Conservation (phyloP, 2,888 invertebrate species). For the Phyllotreta cruciferae region DNA sequence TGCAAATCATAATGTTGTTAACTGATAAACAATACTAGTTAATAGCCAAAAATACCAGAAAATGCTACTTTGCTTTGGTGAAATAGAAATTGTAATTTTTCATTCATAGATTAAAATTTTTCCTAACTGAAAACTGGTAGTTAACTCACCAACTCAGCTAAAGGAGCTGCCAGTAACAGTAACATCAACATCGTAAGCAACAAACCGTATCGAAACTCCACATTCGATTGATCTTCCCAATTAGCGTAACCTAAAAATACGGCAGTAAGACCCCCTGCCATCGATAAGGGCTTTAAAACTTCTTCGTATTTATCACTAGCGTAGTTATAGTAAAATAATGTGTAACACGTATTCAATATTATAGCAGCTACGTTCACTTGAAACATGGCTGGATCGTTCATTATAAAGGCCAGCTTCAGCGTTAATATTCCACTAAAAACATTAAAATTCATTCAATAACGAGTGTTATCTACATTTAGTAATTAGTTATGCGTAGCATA, state of each 20-base stretch:
- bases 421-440: constrained; percentile 74
- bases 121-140: no score
- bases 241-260: constrained; percentile 70
- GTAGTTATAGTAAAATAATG: constrained; percentile 72
- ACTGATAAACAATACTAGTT: no score
- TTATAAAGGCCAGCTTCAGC: constrained; percentile 76
- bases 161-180: constrained; percentile 72
- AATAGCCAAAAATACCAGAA: not conserved
- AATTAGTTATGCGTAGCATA: no score
- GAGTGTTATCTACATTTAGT: no score
- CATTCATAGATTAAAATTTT: no score
- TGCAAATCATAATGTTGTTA: constrained; percentile 61
- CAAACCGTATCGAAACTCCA: constrained; percentile 75
- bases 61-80: no score
- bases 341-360: constrained; percentile 72
- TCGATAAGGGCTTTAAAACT: constrained; percentile 66
- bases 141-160: constrained; percentile 75
- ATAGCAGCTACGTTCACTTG: constrained; percentile 80
- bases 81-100: no score
- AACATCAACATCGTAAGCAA: constrained; percentile 74
- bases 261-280: constrained; percentile 65
- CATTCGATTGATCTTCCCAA: constrained; percentile 68
- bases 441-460: no score
- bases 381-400: constrained; percentile 79
- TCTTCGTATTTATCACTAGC: constrained; percentile 62